Conservation (phyloP, 1,140 invertebrate species). For the Drosophila lini region DNA sequence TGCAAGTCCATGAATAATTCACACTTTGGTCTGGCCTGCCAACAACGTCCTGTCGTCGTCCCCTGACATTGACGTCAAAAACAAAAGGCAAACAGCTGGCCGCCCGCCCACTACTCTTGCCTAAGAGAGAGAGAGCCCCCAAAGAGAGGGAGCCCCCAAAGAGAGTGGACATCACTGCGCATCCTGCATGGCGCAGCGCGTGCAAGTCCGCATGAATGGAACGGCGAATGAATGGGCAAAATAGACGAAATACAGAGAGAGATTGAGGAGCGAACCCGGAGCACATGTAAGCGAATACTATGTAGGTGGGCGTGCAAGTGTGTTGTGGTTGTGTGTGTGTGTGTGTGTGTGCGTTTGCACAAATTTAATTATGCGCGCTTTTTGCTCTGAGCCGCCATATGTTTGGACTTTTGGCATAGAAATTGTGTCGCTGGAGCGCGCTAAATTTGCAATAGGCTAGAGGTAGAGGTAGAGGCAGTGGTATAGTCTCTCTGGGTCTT, state of each 20-base stretch:
- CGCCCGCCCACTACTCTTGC: constrained; percentile 53
- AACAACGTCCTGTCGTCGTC: constrained; percentile 21
- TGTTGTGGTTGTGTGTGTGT: background rate
- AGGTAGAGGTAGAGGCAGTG: background rate
- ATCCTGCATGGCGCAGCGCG: constrained; percentile 80
- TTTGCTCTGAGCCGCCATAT: constrained; percentile 56
- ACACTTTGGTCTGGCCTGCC: constrained; percentile 49
- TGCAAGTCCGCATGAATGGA: constrained; percentile 78
- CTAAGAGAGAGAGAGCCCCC: constrained; percentile 42
- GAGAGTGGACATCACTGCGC: constrained; percentile 55
- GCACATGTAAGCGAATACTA: constrained; percentile 43
- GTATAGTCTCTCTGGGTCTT: constrained; percentile 34
- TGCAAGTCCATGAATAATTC: constrained; percentile 71
- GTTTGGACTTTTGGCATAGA: constrained; percentile 72
- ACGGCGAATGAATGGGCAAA: constrained; percentile 62
- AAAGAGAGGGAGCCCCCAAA: constrained; percentile 31
- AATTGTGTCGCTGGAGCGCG: constrained; percentile 62
- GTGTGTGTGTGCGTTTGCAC: constrained; percentile 30
- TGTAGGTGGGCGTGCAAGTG: constrained; percentile 10
- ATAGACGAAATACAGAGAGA: constrained; percentile 24
- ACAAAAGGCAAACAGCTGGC: constrained; percentile 66
- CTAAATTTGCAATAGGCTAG: constrained; percentile 69
- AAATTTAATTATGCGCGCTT: constrained; percentile 80
- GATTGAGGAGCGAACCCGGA: constrained; percentile 24
- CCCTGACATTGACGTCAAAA: constrained; percentile 80